Evolutionary conservation across 1,140 invertebrate species (phyloP).

Genomic region (Pachypsylla venusta): DNA sequence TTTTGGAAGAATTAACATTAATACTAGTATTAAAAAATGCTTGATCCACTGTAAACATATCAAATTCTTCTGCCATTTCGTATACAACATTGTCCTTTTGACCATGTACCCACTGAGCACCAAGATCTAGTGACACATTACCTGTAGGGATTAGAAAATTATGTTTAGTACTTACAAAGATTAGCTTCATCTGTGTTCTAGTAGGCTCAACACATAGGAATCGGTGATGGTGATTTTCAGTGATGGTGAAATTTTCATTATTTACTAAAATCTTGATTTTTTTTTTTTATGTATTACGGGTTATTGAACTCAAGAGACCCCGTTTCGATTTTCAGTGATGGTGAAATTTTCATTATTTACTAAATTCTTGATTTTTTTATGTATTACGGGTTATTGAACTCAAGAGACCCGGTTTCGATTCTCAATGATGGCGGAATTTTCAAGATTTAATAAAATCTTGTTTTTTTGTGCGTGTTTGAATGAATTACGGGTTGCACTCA

Average conservation of each 20-base stretch:
- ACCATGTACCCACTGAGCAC: slow-evolving; percentile 75
- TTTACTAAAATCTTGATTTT: not conserved
- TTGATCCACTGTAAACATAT: slow-evolving; percentile 32
- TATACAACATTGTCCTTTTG: slow-evolving; percentile 52
- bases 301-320: not conserved
- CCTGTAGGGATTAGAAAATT: slow-evolving; percentile 24
- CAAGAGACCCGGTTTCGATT: no score
- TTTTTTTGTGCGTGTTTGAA: no score
- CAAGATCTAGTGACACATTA: slow-evolving; percentile 52
- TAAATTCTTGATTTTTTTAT: not conserved
- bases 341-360: no score
- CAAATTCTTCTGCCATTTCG: slow-evolving; percentile 40
- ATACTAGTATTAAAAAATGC: slow-evolving; percentile 20
- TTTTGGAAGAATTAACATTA: not conserved
- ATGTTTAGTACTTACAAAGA: not conserved
- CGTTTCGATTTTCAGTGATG: no score
- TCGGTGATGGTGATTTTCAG: not conserved
- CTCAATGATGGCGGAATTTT: no score
- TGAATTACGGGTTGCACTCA: no score
- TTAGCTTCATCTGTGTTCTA: not conserved
- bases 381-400: not conserved
- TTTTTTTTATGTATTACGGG: not conserved
- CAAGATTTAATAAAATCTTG: not conserved
- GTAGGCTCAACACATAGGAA: not conserved
- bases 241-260: no score